Base-by-base conservation (phyloP, 1,140 invertebrate genomes). In the Andrena cerasifolii region DNA sequence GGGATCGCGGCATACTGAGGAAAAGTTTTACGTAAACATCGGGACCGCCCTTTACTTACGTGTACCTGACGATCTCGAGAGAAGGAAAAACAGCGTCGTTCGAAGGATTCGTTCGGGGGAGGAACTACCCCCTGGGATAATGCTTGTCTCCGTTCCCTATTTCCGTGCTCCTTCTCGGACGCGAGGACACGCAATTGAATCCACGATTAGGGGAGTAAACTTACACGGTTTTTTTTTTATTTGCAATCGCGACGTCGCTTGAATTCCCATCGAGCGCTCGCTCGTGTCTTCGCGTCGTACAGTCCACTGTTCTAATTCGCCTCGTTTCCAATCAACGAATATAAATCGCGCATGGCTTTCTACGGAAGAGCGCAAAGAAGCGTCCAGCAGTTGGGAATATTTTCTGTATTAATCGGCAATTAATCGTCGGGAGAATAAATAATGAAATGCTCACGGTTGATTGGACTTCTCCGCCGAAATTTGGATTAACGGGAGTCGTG, bases 21-120 rank as follows among this genome's bases (percentile, higher is more conserved):
- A 59, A 81, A 82, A 82, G 51, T 82, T 82, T 82, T 43, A 75
- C 72, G 79, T 77, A 81, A 82, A 82, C 72, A 80, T 81, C 63
- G 28, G 63, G 59, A 45, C 59, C 72, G 59, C 33, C 45, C 73
- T 66, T 43, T 78, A 72, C 61, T 67, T 47, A 31, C 49, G 40
- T 36, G 31, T 76, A 76, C 73, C 73, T 76, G 73, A 59, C 61
- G 59, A 51, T 59, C 61, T 71, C 40, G 72, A 36, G 40, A 59
- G 47, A 14, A 59, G 56, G 58, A 49, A 24, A 61, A 83, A 66
- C 40, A 33, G 28, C 36, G 10, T 76, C 73, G 36, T 68, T 61
- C 72, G 28, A 49, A 71, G 40, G 58, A 63, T 63, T 36, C 16
- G 40, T 47, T 40, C 16, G 47, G 43, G 51, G 63, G 66, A 78